Conservation (phyloP, 2,888 invertebrate species). For the Tetragonisca angustula region DNA sequence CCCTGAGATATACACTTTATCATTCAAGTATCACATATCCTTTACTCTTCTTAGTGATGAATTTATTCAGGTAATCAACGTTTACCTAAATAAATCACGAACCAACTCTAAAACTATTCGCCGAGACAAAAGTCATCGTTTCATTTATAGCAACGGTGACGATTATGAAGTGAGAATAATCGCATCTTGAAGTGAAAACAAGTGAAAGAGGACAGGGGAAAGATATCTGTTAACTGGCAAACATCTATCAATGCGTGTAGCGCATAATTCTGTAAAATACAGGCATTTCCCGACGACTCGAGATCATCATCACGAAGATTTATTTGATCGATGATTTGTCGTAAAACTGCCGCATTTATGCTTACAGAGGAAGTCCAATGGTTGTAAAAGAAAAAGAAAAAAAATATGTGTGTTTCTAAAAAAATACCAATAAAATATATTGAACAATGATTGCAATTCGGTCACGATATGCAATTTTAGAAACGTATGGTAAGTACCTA, state of each 20-base stretch:
- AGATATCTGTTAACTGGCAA: slow-evolving; percentile 46
- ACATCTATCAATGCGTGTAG: slow-evolving; percentile 48
- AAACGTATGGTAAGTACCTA: slow-evolving; percentile 61
- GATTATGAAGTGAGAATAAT: slow-evolving; percentile 46
- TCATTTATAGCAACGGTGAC: slow-evolving; percentile 46
- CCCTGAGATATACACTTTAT: slow-evolving; percentile 55
- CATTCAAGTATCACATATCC: slow-evolving; percentile 56
- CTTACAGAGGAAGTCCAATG: slow-evolving; percentile 35
- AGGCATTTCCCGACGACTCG: slow-evolving; percentile 27
- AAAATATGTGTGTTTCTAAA: slow-evolving; percentile 16
- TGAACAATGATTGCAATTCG: slow-evolving; percentile 53
- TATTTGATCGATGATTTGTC: slow-evolving; percentile 15
- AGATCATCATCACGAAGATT: slow-evolving; percentile 16
- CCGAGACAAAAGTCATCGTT: slow-evolving; percentile 26
- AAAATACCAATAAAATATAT: slow-evolving; percentile 35
- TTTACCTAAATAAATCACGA: slow-evolving; percentile 51
- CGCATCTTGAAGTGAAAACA: neutral
- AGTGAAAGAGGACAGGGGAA: slow-evolving; percentile 20
- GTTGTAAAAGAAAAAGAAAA: slow-evolving; percentile 13
- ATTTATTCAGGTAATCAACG: slow-evolving; percentile 59
- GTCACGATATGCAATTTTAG: slow-evolving; percentile 42
- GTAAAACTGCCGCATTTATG: slow-evolving; percentile 21
- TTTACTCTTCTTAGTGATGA: slow-evolving; percentile 54
- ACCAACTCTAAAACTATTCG: slow-evolving; percentile 16
- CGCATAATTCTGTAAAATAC: slow-evolving; percentile 36